These are phyloP conservation scores for Trachelipus rathkii DNA, from an alignment of 1,140 invertebrate genomes.

Conservation along the genomic window DNA sequence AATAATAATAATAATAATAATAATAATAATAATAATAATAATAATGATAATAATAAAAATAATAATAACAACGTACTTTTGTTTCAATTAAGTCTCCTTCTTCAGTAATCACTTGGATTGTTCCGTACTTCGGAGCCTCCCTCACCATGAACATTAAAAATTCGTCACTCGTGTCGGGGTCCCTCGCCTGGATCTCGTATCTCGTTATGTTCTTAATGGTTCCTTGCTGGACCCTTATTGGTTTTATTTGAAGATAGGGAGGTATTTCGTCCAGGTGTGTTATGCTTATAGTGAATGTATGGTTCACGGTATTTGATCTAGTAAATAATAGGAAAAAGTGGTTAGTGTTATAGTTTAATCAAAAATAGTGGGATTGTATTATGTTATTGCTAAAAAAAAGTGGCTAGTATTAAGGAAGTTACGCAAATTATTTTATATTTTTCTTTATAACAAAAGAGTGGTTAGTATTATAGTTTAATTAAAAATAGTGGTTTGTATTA, in stretches of 20 bases:
- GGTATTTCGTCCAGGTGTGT: constrained; percentile 52
- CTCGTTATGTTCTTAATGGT: constrained; percentile 51
- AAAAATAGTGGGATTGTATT: too few species aligned
- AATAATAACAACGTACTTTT: constrained; percentile 19
- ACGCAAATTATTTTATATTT: too few species aligned
- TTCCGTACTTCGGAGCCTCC: constrained; percentile 50
- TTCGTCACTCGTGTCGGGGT: constrained; percentile 52
- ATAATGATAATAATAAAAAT: too few species aligned
- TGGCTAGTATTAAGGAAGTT: too few species aligned
- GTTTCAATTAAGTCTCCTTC: constrained; percentile 16
- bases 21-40: neutral
- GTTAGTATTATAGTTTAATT: too few species aligned
- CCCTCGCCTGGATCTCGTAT: constrained; percentile 52
- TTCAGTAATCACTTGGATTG: constrained; percentile 47
- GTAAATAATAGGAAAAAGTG: too few species aligned
- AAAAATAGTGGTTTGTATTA: too few species aligned
- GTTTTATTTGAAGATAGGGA: constrained; percentile 50
- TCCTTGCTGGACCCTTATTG: constrained; percentile 53
- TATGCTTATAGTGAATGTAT: constrained; percentile 49
- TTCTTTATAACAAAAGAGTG: too few species aligned
- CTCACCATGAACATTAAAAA: constrained; percentile 49
- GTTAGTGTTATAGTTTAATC: too few species aligned
- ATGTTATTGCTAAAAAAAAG: too few species aligned
- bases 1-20: neutral
- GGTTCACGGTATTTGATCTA: constrained; percentile 47